Conservation (phyloP, 2,797 vertebrate genomes). For the Graptemys geographica region DNA sequence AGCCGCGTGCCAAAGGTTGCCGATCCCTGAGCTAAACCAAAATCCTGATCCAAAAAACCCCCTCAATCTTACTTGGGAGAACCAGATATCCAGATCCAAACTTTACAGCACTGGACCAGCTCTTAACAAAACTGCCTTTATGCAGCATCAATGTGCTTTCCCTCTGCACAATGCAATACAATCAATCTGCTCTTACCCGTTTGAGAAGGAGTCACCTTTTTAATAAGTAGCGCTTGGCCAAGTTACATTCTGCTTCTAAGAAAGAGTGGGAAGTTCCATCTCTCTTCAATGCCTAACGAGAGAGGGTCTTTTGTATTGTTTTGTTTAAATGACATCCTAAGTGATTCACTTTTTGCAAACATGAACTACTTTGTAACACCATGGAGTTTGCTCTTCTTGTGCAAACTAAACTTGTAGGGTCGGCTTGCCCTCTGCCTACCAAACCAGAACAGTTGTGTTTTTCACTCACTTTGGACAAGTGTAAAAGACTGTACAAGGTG, state of each 20-base stretch:
- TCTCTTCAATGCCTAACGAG: not conserved
- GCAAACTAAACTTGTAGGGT: not conserved
- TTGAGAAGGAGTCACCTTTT: not conserved
- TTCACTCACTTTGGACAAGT: not conserved
- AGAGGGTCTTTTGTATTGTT: not conserved
- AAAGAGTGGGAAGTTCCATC: not conserved
- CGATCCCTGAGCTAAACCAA: not conserved
- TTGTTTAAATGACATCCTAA: not conserved
- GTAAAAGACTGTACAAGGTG: not conserved
- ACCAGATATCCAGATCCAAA: not conserved
- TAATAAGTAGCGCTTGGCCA: not conserved
- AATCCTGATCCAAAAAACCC: not conserved
- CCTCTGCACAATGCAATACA: not conserved
- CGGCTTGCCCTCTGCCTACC: not conserved
- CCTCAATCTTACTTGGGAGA: not conserved
- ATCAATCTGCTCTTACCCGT: not conserved
- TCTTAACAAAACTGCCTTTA: not conserved
- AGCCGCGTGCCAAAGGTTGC: too few species aligned
- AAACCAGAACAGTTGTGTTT: not conserved
- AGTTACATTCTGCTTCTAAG: not conserved
- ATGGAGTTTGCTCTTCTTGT: not conserved
- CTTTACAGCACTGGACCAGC: not conserved
- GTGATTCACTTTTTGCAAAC: not conserved
- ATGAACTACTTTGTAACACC: not conserved
- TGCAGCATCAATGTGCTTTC: not conserved